A percentile compares a stretch with the other conserved stretches of the same genome.
Evolutionary conservation across 2,888 invertebrate genomes (phyloP).

Genomic region (Eupithecia vulgata): DNA sequence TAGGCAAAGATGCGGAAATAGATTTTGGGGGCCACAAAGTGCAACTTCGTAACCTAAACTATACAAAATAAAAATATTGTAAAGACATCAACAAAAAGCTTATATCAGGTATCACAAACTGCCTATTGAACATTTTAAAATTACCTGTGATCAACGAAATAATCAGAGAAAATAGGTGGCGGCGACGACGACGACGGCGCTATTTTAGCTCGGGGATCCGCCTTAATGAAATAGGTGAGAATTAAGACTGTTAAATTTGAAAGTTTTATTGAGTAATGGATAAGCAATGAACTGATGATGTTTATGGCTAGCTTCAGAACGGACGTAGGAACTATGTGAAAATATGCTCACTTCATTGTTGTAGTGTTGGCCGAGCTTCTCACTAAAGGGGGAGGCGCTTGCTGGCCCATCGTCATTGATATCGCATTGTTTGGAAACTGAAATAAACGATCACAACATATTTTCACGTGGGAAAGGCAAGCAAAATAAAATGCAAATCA

Average conservation of each 20-base stretch:
- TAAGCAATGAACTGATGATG: slow-evolving; percentile 3
- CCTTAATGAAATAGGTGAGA: not conserved
- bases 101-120: no score
- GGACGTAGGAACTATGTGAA: slow-evolving; percentile 42
- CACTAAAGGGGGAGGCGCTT: slow-evolving; percentile 83
- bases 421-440: slow-evolving; percentile 82
- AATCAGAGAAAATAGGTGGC: no score
- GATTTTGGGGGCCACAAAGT: no score
- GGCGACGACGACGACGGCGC: no score
- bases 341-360: slow-evolving; percentile 80
- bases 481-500: slow-evolving; percentile 31
- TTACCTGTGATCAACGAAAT: no score
- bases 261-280: not conserved
- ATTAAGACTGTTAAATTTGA: not conserved
- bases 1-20: no score
- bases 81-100: no score
- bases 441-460: slow-evolving; percentile 70
- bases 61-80: no score
- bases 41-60: no score
- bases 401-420: slow-evolving; percentile 82
- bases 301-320: slow-evolving; percentile 8
- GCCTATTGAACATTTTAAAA: no score
- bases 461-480: slow-evolving; percentile 47
- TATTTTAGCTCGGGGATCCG: no score
- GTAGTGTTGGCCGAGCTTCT: slow-evolving; percentile 81